Evolutionary conservation across 2,888 invertebrate genomes (phyloP), one percentile per base, ranked within the genome.

Genomic region (Alcis repandata): DNA sequence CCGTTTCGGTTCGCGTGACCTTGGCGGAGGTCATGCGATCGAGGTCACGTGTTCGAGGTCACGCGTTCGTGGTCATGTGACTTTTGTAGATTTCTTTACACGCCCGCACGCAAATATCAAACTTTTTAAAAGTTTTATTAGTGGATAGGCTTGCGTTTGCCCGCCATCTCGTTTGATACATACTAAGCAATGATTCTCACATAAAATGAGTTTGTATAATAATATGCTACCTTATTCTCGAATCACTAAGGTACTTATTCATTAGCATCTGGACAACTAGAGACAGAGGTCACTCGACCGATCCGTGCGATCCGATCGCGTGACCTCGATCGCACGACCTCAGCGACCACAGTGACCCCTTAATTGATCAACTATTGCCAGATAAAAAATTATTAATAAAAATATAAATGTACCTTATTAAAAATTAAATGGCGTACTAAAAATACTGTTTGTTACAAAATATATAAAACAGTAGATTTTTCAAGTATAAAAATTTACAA

Each of bases 401-500:
- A 40, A 0, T 54, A 43, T 13, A 33, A 56, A 54, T 27, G 43
- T 54, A 45, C 22, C 33, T 49, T 36, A 45, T 0, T 20, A 56
- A 45, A 56, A 56, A 45, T 56, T 33, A 45, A 45, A 56, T 41
- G 54, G 41, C 45, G 11, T 45, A 45, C 56, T 43, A 45, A 56
- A 56, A 45, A 56, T 45, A 45, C 56, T 56, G 41, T 43, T 20
- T 45, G 56, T 56, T 56, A 45, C 45, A 45, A 33, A 43, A 4
- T 27, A 40, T 53, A n/a, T 51, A 15, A 19, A 7, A 51, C 17
- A 19, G 9, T 17, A 15, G 10, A 15, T 49, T 49, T 20, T 38
- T 38, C 19, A 53, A 53, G 53, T 53, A 40, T 53, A 53, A 53
- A 53, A 53, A 40, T 0, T 20, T 36, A 52, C 51, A 38, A 52